Evolutionary conservation across 2,113 vertebrate genomes (phyloP).

Genomic region (Anthoscopus minutus): DNA sequence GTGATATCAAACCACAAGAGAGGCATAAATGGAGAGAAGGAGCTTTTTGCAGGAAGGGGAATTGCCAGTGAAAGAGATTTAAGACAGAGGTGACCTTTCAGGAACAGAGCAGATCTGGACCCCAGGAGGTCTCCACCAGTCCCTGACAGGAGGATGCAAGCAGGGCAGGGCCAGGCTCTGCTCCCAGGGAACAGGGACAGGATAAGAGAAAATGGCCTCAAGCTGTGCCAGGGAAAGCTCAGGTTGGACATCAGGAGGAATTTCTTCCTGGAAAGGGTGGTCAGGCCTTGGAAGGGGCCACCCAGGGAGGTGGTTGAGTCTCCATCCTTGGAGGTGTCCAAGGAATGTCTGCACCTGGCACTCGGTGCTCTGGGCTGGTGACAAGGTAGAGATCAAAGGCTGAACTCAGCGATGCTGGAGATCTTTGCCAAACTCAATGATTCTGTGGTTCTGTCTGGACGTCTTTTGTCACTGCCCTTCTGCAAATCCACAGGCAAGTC

Average conservation of each 20-base stretch:
- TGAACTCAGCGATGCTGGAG: not conserved
- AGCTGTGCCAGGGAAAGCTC: not conserved
- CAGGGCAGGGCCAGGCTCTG: rapidly evolving
- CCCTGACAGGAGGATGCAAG: not conserved
- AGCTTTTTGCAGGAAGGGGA: not conserved
- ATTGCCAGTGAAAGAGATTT: not conserved
- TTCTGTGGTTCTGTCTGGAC: not conserved
- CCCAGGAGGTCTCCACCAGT: not conserved
- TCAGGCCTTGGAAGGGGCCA: rapidly evolving
- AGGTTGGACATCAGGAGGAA: not conserved
- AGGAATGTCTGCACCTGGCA: rapidly evolving
- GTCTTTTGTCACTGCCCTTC: not conserved
- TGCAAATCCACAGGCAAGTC: not conserved
- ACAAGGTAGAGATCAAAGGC: not conserved
- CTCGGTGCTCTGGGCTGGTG: not conserved
- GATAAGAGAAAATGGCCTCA: rapidly evolving
- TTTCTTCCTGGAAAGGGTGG: not conserved
- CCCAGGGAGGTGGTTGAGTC: no score
- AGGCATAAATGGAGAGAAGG: not conserved
- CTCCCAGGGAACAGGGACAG: not conserved
- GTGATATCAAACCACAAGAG: not conserved
- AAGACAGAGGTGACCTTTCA: not conserved
- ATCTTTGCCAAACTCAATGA: rapidly evolving
- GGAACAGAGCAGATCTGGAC: not conserved
- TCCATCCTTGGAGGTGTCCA: not conserved